A percentile compares a stretch with the other conserved stretches of the same genome.
Conservation (phyloP, 2,888 invertebrate genomes). For the Autographa gamma region DNA sequence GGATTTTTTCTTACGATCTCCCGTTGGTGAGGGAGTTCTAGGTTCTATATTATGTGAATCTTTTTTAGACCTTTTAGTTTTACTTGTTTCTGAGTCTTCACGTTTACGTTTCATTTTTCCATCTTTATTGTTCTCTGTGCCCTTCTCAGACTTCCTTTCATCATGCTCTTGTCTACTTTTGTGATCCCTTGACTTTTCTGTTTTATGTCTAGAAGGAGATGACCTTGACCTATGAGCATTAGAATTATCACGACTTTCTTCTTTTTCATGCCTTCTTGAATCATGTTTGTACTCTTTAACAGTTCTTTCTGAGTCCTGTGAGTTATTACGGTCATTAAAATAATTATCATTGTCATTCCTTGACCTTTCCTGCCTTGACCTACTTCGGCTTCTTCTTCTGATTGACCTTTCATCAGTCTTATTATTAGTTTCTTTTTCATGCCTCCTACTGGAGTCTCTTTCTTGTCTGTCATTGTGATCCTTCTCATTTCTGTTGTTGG, state of each 20-base stretch:
- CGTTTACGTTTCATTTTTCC: conserved; percentile 48
- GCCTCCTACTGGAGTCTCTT: conserved; percentile 37
- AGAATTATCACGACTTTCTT: conserved; percentile 35
- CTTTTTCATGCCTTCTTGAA: conserved; percentile 27
- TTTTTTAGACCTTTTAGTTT: conserved; percentile 40
- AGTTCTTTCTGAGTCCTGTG: conserved; percentile 43
- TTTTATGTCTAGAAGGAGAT: conserved; percentile 38
- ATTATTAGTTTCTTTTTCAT: conserved; percentile 33
- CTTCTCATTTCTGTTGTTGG: conserved; percentile 16
- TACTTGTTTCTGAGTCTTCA: conserved; percentile 31
- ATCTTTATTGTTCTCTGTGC: conserved; percentile 15
- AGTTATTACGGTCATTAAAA: conserved; percentile 26
- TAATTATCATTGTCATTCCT: conserved; percentile 36
- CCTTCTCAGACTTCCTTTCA: conserved; percentile 30
- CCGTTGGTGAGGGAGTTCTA: conserved; percentile 60
- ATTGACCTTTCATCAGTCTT: conserved; percentile 69
- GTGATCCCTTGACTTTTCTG: conserved; percentile 41
- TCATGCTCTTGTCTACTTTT: conserved; percentile 32
- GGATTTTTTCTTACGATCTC: conserved; percentile 50
- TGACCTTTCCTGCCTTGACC: conserved; percentile 44
- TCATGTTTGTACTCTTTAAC: conserved; percentile 30
- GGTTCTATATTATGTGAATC: conserved; percentile 42
- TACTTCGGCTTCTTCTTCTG: conserved; percentile 72
- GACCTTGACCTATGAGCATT: conserved; percentile 31
- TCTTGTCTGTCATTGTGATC: conserved; percentile 30